Percentiles rank a stretch among this genome's conserved stretches.
Conservation (phyloP, 2,113 vertebrate genomes). For the Scomber colias region DNA sequence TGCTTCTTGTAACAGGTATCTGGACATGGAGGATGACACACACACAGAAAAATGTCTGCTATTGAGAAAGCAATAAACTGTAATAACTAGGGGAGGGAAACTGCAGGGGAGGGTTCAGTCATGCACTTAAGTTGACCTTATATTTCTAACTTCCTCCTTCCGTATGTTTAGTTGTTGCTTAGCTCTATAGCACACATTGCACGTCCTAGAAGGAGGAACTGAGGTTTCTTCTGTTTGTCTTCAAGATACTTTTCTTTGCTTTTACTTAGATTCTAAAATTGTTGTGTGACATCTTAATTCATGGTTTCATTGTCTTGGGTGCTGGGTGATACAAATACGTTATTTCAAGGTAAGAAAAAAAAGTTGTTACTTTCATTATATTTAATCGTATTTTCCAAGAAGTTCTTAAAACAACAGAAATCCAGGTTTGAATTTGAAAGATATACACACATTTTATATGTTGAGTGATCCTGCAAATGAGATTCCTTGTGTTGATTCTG, state of each 20-base stretch:
- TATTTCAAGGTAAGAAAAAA: conserved; percentile 37
- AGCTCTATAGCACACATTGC: not conserved
- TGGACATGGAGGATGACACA: no score
- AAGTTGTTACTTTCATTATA: not conserved
- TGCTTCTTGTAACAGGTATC: no score
- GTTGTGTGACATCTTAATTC: not conserved
- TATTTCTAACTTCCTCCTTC: conserved; percentile 42
- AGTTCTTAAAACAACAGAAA: not conserved
- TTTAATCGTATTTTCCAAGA: not conserved
- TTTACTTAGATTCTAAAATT: not conserved
- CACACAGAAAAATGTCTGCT: no score
- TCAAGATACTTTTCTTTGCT: not conserved
- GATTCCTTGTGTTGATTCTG: no score
- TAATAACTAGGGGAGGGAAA: no score
- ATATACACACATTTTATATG: no score
- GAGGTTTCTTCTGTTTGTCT: not conserved
- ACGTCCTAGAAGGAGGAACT: not conserved
- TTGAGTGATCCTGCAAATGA: no score
- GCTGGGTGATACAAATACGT: not conserved
- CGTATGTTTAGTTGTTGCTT: not conserved
- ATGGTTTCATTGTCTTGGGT: not conserved
- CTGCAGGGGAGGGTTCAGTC: not conserved
- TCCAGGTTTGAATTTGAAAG: not conserved
- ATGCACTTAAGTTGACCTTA: not conserved
- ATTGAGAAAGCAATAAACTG: no score